Conservation (phyloP, 2,797 vertebrate species). For the Simalia tracyae region DNA sequence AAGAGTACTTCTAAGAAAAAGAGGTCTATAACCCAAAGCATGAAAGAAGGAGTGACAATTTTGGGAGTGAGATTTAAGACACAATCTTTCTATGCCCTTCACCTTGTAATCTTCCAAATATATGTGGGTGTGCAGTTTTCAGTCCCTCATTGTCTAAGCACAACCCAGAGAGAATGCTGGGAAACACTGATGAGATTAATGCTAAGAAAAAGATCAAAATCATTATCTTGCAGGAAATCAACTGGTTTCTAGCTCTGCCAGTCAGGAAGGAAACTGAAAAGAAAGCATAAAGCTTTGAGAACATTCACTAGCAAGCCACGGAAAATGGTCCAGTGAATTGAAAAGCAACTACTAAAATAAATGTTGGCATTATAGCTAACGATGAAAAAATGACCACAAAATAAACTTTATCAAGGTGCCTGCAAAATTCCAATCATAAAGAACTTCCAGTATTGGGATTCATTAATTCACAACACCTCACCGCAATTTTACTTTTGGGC, state of each 20-base stretch:
- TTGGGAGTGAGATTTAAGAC: neutral
- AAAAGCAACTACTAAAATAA: conserved; percentile 19
- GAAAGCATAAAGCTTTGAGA: conserved; percentile 43
- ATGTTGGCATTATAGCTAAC: neutral
- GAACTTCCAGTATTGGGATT: neutral
- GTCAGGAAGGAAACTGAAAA: conserved; percentile 54
- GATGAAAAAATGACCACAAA: neutral
- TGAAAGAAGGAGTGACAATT: neutral
- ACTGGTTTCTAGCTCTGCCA: conserved; percentile 24
- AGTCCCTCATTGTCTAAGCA: neutral
- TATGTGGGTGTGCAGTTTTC: neutral
- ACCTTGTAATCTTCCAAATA: too few species aligned
- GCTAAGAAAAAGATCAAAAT: conserved; percentile 6
- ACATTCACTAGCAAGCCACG: conserved; percentile 12
- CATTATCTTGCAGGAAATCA: conserved; percentile 43
- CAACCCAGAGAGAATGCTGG: neutral
- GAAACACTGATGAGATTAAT: neutral
- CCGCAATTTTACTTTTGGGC: neutral
- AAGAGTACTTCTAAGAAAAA: neutral
- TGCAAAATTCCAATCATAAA: neutral
- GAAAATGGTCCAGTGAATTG: conserved; percentile 9
- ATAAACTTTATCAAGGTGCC: neutral
- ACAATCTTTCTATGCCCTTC: neutral
- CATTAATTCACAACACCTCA: too few species aligned
- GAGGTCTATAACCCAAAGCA: neutral